phyloP scores from a whole-genome alignment of 1,140 invertebrate species.

The Drosophila orena region DNA sequence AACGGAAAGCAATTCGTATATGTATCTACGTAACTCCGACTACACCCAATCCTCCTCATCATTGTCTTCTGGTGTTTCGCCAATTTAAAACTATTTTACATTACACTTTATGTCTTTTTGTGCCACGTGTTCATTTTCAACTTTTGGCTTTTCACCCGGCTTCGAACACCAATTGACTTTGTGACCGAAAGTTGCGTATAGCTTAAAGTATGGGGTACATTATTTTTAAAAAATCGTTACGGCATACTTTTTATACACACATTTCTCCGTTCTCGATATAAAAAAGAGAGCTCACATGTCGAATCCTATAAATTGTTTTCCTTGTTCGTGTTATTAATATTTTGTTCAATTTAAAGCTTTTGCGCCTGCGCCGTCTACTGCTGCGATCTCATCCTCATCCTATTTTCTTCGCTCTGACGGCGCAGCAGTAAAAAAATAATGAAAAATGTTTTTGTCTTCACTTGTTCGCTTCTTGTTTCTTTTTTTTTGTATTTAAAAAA shows the following conservation, averaged over 20 bases:
- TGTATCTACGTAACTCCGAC: constrained; percentile 60
- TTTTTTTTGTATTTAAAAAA: constrained; percentile 47
- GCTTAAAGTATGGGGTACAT: constrained; percentile 64
- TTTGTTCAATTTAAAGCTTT: constrained; percentile 81
- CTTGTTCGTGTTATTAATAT: constrained; percentile 50
- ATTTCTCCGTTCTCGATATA: constrained; percentile 51
- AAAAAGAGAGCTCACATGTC: constrained; percentile 46
- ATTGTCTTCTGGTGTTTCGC: constrained; percentile 24
- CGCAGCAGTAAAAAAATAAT: constrained; percentile 80
- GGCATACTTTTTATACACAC: constrained; percentile 63
- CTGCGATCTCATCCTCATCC: neutral
- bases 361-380: constrained; percentile 71
- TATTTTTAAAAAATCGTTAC: constrained; percentile 66
- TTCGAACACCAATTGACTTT: constrained; percentile 69
- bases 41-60: constrained; percentile 15
- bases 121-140: constrained; percentile 17
- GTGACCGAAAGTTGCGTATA: constrained; percentile 60
- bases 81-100: constrained; percentile 75
- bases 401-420: constrained; percentile 33
- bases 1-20: constrained; percentile 68
- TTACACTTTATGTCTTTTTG: constrained; percentile 47
- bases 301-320: constrained; percentile 48
- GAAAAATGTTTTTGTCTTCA: constrained; percentile 55
- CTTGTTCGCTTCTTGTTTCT: constrained; percentile 25
- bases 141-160: constrained; percentile 10